Base-by-base conservation (phyloP, 2,888 invertebrate species). In the Clepsis dumicolana region DNA sequence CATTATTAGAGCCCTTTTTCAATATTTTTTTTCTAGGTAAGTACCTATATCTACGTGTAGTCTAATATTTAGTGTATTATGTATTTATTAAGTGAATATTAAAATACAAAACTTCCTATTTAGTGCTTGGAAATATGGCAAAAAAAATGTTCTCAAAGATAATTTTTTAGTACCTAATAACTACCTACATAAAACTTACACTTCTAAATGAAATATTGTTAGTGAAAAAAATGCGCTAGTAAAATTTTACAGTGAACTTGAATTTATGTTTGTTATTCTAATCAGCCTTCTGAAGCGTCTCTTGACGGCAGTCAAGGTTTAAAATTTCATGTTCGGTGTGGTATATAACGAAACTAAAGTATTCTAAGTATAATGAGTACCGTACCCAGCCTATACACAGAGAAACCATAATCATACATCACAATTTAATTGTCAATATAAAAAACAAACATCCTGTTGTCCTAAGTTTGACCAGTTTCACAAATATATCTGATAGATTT, bases 221-320 rank as follows among this genome's bases (percentile, higher is more conserved):
- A 35, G 35, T 3, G 8, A 12, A 35, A 35, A 35, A 35, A 35
- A 35, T 35, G 35, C 29, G 7, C n/a, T n/a, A n/a, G n/a, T 35
- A 35, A 35, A 35, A 35, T 10, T 8, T 35, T 35, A 3, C 8
- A 35, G 12, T 35, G 35, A 35, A 12, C 3, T 35, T 12, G 35
- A 35, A 12, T 35, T 35, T 10, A 21, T 65, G 29, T 18, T 44
- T 32, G 35, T 66, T 54, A 66, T 14, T 35, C 65, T 61, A 66
- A 44, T 66, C 66, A 66, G 66, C 61, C 66, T 66, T 66, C 14
- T 35, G 35, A 35, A n/a, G n/a, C 10, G 35, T 12, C 14, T 35
- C 35, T 35, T 35, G 10, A 35, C 35, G 35, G 35, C 35, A 4
- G 35, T 35, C 35, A 35, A 35, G 14, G 35, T 12, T 35, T 8